Percentiles rank a stretch among this genome's conserved stretches.
phyloP scores from a whole-genome alignment of 2,888 invertebrate species.

The Cryptus viduatorius region DNA sequence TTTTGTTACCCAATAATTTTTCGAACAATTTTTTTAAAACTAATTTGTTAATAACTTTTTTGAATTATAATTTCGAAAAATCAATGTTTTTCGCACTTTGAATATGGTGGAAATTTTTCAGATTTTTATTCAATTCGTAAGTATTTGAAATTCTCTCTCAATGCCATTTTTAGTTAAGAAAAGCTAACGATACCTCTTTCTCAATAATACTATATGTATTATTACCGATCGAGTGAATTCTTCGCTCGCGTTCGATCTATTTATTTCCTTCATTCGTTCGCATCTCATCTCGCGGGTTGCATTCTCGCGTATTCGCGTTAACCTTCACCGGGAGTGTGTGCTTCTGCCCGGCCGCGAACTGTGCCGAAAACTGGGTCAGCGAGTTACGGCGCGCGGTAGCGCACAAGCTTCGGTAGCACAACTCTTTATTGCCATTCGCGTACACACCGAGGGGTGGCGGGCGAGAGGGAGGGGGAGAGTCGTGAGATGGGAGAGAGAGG shows the following conservation, averaged over 20 bases:
- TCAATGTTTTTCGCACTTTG: too few species aligned
- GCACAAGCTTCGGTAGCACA: constrained; percentile 1
- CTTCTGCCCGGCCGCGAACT: constrained; percentile 30
- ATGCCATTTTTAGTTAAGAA: too few species aligned
- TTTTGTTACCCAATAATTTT: too few species aligned
- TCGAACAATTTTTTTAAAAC: too few species aligned
- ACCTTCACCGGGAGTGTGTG: constrained; percentile 56
- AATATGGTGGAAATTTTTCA: too few species aligned
- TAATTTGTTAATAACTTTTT: too few species aligned
- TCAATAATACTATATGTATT: background rate
- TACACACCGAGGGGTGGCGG: background rate
- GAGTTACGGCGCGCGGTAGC: constrained; percentile 34
- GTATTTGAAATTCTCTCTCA: too few species aligned
- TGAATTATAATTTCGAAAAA: too few species aligned
- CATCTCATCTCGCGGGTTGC: constrained; percentile 11
- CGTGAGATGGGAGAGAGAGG: constrained; percentile 3
- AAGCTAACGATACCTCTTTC: too few species aligned
- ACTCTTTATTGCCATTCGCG: constrained; percentile 49
- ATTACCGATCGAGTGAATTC: background rate
- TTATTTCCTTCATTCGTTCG: background rate
- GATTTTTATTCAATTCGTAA: too few species aligned
- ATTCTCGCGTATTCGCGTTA: constrained; percentile 46
- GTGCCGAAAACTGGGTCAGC: constrained; percentile 64
- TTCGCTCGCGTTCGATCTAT: background rate
- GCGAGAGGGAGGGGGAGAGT: background rate